These are phyloP conservation scores for Brachyalestes nurse DNA, from an alignment of 2,797 vertebrate species.

Conservation along the genomic window DNA sequence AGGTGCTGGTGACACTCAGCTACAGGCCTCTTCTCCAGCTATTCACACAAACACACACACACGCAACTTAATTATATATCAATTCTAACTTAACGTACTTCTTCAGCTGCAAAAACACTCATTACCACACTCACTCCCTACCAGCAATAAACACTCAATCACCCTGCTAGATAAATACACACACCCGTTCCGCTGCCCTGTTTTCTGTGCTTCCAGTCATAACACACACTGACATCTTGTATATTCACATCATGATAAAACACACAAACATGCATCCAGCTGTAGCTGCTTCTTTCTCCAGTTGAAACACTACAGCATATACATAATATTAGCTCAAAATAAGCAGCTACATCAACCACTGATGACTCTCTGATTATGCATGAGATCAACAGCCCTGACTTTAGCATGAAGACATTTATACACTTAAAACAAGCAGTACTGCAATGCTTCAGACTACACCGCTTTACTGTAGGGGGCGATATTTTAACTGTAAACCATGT, in stretches of 20 bases:
- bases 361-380: background rate
- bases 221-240: conserved; percentile 1
- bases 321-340: conserved; percentile 6
- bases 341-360: background rate
- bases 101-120: conserved; percentile 20
- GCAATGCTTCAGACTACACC: background rate
- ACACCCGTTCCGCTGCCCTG: background rate
- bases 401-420: background rate
- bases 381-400: background rate
- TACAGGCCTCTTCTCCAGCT: conserved; percentile 92
- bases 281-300: background rate
- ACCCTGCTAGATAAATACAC: background rate
- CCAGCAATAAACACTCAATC: conserved; percentile 8
- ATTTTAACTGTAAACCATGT: background rate
- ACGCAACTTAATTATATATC: conserved; percentile 43
- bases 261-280: conserved; percentile 1
- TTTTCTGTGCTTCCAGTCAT: conserved; percentile 12
- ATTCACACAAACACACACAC: conserved; percentile 56
- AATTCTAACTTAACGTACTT: background rate
- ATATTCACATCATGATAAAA: conserved; percentile 13
- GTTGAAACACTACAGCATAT: conserved; percentile 7
- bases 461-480: conserved; percentile 13
- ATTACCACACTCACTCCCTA: background rate
- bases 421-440: background rate
- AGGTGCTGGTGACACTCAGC: conserved; percentile 87